Conservation (phyloP, 2,113 vertebrate genomes). For the Myodes glareolus region DNA sequence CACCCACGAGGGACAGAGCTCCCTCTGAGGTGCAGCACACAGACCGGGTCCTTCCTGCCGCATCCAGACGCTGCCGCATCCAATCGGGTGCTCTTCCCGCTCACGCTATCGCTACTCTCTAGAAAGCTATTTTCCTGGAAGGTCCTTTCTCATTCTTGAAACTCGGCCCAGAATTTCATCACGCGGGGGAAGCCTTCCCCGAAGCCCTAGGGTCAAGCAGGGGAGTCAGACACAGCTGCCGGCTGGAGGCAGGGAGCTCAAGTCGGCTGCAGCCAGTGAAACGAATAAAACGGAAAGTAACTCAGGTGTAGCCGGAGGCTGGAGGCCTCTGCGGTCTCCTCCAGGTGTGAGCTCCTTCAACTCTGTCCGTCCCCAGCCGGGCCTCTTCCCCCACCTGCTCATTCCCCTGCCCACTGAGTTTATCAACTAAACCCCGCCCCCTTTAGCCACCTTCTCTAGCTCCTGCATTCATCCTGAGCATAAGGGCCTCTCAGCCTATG, state of each 20-base stretch:
- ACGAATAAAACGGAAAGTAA: background rate
- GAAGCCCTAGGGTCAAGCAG: background rate
- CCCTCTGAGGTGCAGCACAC: background rate
- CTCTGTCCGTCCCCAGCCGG: too few relatives aligned
- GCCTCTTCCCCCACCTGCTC: too few relatives aligned
- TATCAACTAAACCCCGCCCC: background rate
- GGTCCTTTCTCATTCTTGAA: background rate
- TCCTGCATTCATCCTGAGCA: background rate
- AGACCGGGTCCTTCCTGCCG: background rate
- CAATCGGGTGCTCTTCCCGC: background rate
- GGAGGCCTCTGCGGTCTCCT: background rate
- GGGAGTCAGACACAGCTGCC: background rate
- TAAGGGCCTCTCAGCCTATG: too few relatives aligned
- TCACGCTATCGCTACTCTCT: background rate
- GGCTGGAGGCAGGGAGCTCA: background rate
- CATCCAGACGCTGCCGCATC: background rate
- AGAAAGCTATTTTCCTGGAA: background rate
- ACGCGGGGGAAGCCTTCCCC: background rate
- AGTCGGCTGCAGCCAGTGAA: background rate
- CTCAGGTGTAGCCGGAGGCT: background rate
- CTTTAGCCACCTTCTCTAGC: background rate
- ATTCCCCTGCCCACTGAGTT: background rate
- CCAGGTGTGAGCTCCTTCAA: background rate
- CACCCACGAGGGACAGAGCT: background rate
- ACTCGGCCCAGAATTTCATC: background rate